Conservation (phyloP, 2,888 invertebrate genomes). For the Ethmia dodecea region DNA sequence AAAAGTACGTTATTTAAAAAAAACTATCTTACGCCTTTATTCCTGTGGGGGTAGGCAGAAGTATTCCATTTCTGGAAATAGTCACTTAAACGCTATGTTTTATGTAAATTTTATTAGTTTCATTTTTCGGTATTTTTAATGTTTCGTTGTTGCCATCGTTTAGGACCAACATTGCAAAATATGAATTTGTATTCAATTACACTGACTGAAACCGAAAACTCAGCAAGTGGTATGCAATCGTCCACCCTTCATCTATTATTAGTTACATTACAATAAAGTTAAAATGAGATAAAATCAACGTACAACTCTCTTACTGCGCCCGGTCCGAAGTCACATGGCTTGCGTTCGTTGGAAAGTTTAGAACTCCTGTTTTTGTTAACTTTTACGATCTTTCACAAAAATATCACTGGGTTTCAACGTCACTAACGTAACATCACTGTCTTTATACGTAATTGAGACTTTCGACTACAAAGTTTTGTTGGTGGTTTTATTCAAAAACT, state of each 20-base stretch:
- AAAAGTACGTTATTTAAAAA: too few relatives aligned
- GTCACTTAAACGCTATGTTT: too few relatives aligned
- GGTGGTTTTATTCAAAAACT: not conserved
- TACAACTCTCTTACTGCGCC: slow-evolving; percentile 56
- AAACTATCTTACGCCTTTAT: too few relatives aligned
- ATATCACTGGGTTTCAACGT: slow-evolving; percentile 41
- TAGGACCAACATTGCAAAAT: slow-evolving; percentile 4
- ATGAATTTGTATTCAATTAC: not conserved
- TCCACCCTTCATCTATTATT: slow-evolving; percentile 33
- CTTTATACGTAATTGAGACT: slow-evolving; percentile 19
- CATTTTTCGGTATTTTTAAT: too few relatives aligned
- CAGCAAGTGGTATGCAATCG: slow-evolving; percentile 26
- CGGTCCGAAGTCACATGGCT: slow-evolving; percentile 67
- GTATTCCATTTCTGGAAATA: too few relatives aligned
- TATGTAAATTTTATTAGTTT: too few relatives aligned
- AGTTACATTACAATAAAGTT: slow-evolving; percentile 47
- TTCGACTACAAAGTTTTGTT: slow-evolving; percentile 22
- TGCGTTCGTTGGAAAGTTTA: slow-evolving; percentile 55
- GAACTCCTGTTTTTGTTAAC: slow-evolving; percentile 56
- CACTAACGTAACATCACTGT: slow-evolving; percentile 40
- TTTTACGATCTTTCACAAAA: slow-evolving; percentile 48
- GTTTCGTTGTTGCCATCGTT: too few relatives aligned
- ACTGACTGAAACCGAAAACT: slow-evolving; percentile 7
- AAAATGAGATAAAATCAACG: slow-evolving; percentile 53
- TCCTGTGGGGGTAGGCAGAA: too few relatives aligned